A percentile compares a stretch with the other conserved stretches of the same genome.
phyloP scores from a whole-genome alignment of 2,888 invertebrate species.

The Cephus spinipes region DNA sequence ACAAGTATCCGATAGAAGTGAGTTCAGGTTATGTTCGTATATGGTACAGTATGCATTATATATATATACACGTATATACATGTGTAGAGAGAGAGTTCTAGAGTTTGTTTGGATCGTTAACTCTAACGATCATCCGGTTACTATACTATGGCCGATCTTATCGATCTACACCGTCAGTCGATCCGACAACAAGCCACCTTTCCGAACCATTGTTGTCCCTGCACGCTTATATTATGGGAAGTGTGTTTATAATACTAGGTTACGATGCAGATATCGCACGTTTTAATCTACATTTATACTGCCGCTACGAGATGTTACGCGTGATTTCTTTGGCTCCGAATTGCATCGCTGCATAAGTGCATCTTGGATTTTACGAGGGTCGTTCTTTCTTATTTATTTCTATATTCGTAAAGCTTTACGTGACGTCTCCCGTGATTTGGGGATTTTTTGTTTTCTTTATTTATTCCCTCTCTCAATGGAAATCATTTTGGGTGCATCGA shows the following conservation, averaged over 20 bases:
- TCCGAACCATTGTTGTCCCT: not conserved
- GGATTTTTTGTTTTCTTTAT: not conserved
- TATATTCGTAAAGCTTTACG: not conserved
- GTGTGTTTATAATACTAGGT: not conserved
- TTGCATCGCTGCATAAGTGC: not conserved
- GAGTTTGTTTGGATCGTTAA: not conserved
- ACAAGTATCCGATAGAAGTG: slow-evolving; percentile 61
- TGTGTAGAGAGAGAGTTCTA: not conserved
- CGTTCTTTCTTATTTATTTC: not conserved
- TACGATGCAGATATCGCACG: not conserved
- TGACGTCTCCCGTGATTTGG: not conserved
- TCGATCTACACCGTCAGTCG: not conserved
- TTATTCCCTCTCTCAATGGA: not conserved
- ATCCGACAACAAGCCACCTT: not conserved
- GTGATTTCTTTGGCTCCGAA: not conserved
- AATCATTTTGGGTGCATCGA: not conserved
- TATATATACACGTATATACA: not conserved
- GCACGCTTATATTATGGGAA: not conserved
- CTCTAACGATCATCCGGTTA: not conserved
- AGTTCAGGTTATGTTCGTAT: slow-evolving; percentile 24
- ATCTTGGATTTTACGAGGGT: not conserved
- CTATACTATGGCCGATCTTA: not conserved
- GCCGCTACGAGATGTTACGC: not conserved
- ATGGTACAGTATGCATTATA: not conserved
- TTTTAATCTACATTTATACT: not conserved